A percentile compares a stretch with the other conserved stretches of the same genome.
phyloP scores from a whole-genome alignment of 2,113 vertebrate genomes.

The human (Homo sapiens) region GRCh38 chrX:45685001-45685500 shows the following conservation, averaged over 20 bases:
- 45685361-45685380: background rate
- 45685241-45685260: background rate
- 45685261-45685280: background rate
- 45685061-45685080: slow-evolving; percentile 1
- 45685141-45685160: background rate
- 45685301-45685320: background rate
- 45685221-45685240: slow-evolving; percentile 8
- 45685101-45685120: background rate
- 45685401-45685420: background rate
- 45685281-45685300: background rate
- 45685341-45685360: background rate
- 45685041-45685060: background rate
- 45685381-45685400: background rate
- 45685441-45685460: background rate
- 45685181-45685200: background rate
- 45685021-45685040: slow-evolving; percentile 9
- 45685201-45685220: background rate
- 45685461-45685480: background rate
- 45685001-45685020: background rate
- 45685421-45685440: background rate
- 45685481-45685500: background rate
- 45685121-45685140: background rate
- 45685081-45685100: background rate
- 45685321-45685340: background rate
- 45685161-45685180: background rate